Base-by-base conservation (phyloP, 2,113 vertebrate species). In the Silurus glanis region DNA sequence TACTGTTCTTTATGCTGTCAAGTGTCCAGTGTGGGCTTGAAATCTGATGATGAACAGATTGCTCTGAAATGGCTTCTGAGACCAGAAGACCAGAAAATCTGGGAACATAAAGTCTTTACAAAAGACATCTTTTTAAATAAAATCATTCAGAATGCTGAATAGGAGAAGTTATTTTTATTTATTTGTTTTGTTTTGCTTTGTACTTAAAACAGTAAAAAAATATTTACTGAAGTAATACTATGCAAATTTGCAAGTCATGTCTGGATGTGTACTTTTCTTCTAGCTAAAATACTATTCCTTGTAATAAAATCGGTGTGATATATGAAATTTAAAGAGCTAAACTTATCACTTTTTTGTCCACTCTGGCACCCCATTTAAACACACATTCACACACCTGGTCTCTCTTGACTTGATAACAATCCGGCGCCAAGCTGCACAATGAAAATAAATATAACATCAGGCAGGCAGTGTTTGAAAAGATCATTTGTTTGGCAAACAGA, bases 401-500 rank as follows among this genome's bases (percentile, higher is more conserved):
- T 74, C 84, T 55, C 47, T 64, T 74, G 37, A 7, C 47, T 47
- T 84, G 85, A 83, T 74, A 62, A 66, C 55, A 80, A 67, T 84
- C 81, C 83, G 80, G 80, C 16, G 45, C 55, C 55, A 80, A 12
- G 61, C 37, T 71, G 80, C 47, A 61, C 62, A 82, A 74, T 75
- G 71, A 58, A 74, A 84, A 83, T 83, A 82, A 47, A 56, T 55
- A 37, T 25, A 45, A n/a, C 21, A 19, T 80, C 75, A 74, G 67
- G 19, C 56, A 75, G 62, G 45, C 62, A 79, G 12, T 86, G 71
- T 86, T 83, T 82, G 61, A 85, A 81, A 85, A 85, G 45, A 45
- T 45, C 2, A 80, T 80, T 80, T 80, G 64, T 80, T 80, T 74
- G 66, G 58, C 87, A 88, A 88, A 86, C 64, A 88, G n/a, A 83